Conservation (phyloP, 1,140 invertebrate genomes). For the Telenomus remus region DNA sequence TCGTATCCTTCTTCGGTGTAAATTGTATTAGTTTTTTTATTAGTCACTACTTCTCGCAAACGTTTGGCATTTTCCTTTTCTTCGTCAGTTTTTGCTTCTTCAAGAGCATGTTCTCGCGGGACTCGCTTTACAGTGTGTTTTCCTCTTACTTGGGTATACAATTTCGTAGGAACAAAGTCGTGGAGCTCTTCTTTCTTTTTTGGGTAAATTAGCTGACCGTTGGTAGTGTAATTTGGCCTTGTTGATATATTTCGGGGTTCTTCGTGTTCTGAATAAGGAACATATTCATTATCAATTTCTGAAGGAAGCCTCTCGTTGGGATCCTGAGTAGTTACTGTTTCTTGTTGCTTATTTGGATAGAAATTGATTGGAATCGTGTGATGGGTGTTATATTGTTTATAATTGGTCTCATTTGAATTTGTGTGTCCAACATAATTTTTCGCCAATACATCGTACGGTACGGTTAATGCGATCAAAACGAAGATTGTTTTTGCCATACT, state of each 20-base stretch:
- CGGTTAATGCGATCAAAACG: conserved; percentile 26
- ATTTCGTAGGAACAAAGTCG: conserved; percentile 81
- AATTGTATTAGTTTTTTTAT: conserved; percentile 83
- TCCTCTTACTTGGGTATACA: conserved; percentile 81
- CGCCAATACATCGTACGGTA: conserved; percentile 19
- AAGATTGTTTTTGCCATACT: conserved; percentile 47
- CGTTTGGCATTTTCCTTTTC: conserved; percentile 79
- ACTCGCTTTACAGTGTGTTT: conserved; percentile 78
- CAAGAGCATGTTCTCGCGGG: conserved; percentile 76
- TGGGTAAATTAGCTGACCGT: conserved; percentile 73
- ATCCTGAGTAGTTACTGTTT: neutral
- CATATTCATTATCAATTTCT: conserved; percentile 54
- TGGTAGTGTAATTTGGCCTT: conserved; percentile 73
- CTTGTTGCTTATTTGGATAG: neutral
- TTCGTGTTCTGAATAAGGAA: conserved; percentile 73
- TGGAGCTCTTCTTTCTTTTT: conserved; percentile 62
- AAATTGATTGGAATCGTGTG: neutral
- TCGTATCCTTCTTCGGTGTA: conserved; percentile 88
- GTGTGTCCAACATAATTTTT: too few relatives aligned
- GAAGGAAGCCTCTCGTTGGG: conserved; percentile 21
- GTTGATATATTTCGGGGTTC: conserved; percentile 71
- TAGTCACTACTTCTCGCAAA: conserved; percentile 80
- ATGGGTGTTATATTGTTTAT: conserved; percentile 14
- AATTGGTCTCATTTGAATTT: conserved; percentile 14
- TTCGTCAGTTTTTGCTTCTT: conserved; percentile 77